Conservation (phyloP, 2,888 invertebrate species). For the Hirudinaria manillensis region DNA sequence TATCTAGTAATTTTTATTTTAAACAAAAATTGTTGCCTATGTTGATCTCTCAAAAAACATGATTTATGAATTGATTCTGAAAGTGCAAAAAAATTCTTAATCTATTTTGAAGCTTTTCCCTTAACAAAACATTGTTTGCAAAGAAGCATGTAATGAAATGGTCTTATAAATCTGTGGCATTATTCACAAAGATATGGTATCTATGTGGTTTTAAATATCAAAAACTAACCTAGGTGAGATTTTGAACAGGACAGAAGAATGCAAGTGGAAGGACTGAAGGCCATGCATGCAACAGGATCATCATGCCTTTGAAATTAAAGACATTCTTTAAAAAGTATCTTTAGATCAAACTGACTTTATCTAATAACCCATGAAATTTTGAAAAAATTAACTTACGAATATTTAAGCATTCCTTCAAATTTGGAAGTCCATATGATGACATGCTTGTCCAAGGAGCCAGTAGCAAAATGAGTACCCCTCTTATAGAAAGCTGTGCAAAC, state of each 20-base stretch:
- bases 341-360: too few species aligned
- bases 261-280: conserved; percentile 82
- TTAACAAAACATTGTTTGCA: background rate
- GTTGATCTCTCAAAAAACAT: too few species aligned
- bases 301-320: conserved; percentile 67
- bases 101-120: background rate
- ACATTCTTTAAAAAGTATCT: too few species aligned
- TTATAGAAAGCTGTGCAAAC: conserved; percentile 83
- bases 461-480: conserved; percentile 93
- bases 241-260: background rate
- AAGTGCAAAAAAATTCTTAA: too few species aligned
- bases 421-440: conserved; percentile 96
- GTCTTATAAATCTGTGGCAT: too few species aligned
- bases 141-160: background rate
- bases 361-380: background rate
- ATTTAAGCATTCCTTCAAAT: conserved; percentile 89
- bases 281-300: conserved; percentile 87
- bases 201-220: too few species aligned
- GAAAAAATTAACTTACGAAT: conserved; percentile 66
- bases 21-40: background rate
- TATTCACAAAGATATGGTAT: too few species aligned
- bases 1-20: background rate
- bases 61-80: too few species aligned
- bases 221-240: background rate
- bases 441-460: conserved; percentile 90